phyloP scores from a whole-genome alignment of 2,797 vertebrate species.

The Graptemys geographica region DNA sequence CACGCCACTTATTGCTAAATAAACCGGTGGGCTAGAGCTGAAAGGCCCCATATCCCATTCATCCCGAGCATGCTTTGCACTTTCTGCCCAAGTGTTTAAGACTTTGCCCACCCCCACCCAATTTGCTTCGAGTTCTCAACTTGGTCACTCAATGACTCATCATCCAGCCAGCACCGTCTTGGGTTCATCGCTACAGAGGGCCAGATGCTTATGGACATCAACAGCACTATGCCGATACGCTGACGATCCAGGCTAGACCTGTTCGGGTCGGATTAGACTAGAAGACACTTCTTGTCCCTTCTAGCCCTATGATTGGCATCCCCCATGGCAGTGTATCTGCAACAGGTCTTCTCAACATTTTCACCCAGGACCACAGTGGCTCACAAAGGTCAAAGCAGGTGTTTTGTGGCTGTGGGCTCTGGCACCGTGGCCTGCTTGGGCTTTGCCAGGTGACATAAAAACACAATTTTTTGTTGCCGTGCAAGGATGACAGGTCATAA shows the following conservation, averaged over 20 bases:
- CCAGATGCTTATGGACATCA: neutral
- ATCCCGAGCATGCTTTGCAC: fast-evolving
- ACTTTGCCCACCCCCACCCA: neutral
- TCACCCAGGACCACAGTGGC: neutral
- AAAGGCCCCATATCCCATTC: neutral
- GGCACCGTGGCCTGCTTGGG: too few species aligned
- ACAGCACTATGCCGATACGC: neutral
- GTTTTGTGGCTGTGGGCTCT: neutral
- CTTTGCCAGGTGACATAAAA: fast-evolving
- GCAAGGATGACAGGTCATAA: neutral
- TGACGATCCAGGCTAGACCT: neutral
- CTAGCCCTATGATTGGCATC: neutral
- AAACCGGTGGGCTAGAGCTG: fast-evolving
- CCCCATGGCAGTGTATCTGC: neutral
- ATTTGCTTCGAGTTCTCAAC: neutral
- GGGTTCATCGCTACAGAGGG: neutral
- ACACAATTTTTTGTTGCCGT: neutral
- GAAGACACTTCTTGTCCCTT: neutral
- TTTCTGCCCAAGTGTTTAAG: neutral
- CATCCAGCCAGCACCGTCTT: neutral
- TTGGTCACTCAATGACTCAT: neutral
- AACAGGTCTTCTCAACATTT: neutral
- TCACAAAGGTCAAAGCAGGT: neutral
- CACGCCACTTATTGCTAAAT: fast-evolving
- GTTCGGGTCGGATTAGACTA: neutral